Evolutionary conservation across 1,140 invertebrate species (phyloP), one percentile per base, ranked within the genome.

Genomic region (Drosophila kanapiae): DNA sequence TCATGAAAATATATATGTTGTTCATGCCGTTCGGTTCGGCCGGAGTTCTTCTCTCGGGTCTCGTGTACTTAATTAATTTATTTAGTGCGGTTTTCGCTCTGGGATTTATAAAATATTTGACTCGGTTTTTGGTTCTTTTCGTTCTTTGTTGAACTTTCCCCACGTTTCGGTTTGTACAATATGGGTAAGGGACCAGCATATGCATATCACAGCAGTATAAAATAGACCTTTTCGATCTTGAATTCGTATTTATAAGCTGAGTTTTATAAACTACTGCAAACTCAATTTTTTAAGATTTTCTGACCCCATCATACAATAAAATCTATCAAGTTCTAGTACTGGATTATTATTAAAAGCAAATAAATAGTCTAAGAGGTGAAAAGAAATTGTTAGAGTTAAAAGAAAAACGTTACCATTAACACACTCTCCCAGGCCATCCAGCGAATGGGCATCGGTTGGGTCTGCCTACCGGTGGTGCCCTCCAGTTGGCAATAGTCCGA

Each of bases 401-500:
- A 42, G 93, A 29, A 3, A 29, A 40, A 18, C 9, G 94, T 94
- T 94, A 97, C 97, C 94, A 97, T 82, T 38, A 97, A 91, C 76
- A 97, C 95, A 91, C 96, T 96, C 93, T 98, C 97, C 97, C 97
- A 97, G 18, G 96, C 95, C 94, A 96, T 94, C 96, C 96, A 97
- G 81, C 96, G 94, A 63, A 97, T 96, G 35, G 96, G 96, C 75
- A 96, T 94, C 53, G 95, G 94, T 54, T 94, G 94, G 67, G 86
- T 85, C 74, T 92, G 91, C 27, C 91, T 86, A 48, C 86, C 91
- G 51, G 79, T 80, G 10, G 83, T 82, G 62, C 95, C 95, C 77
- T 96, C 96, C 57, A 96, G 94, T 77, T 95, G 94, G 93, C 95
- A 96, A 91, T 97, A 97, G 92, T 97, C 96, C 9, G 94, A 94